phyloP scores from a whole-genome alignment of 64 coral and sea anemone genomes.

The Montipora cactus region DNA sequence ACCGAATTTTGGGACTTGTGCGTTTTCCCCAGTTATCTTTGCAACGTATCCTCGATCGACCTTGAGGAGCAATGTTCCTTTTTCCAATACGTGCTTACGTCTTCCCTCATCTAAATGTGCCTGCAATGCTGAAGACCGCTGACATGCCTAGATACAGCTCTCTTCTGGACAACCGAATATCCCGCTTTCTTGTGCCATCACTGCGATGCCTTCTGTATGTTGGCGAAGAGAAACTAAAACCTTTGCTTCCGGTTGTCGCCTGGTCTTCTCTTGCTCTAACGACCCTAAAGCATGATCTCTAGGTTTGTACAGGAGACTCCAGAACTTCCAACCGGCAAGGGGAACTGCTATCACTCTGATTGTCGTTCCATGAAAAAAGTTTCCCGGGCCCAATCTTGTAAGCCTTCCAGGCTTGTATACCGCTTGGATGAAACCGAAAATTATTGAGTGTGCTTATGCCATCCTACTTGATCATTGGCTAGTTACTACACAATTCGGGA shows the following conservation, averaged over 20 bases:
- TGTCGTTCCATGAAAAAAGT: neutral
- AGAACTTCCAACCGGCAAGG: neutral
- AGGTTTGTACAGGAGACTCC: neutral
- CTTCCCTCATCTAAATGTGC: constrained; percentile 41
- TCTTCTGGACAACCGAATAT: constrained; percentile 24
- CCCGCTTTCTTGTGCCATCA: neutral
- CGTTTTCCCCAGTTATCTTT: constrained; percentile 1
- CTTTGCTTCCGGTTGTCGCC: neutral
- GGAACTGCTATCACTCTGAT: neutral
- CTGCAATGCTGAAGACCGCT: constrained; percentile 37
- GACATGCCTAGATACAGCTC: constrained; percentile 26
- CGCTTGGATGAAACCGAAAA: constrained; percentile 12
- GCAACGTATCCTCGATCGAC: neutral
- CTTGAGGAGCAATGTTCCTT: no score
- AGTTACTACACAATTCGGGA: neutral
- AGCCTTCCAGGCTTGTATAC: constrained; percentile 39
- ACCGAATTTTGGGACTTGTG: neutral
- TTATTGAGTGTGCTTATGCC: constrained; percentile 42
- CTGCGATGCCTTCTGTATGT: neutral
- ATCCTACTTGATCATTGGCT: constrained; percentile 9
- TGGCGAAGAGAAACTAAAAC: neutral
- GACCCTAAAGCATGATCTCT: neutral
- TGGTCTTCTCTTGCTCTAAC: neutral
- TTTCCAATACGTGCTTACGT: constrained; percentile 1
- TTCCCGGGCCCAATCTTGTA: constrained; percentile 36